These are phyloP conservation scores for Sogatella furcifera DNA, from an alignment of 1,140 invertebrate genomes.

Conservation along the genomic window DNA sequence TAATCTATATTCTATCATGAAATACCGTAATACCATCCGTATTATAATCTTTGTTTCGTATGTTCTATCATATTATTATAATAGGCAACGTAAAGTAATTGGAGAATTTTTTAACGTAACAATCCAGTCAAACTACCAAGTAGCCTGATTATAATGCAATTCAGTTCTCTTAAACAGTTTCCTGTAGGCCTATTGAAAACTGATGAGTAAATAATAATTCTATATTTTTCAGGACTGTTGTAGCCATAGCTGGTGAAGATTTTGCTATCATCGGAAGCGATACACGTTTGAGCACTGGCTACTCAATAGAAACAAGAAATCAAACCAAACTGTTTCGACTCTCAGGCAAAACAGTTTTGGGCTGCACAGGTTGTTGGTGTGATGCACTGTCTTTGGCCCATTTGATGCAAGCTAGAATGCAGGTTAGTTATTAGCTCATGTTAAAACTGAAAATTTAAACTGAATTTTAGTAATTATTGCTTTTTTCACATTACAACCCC, in stretches of 20 bases:
- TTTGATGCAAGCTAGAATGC: constrained; percentile 73
- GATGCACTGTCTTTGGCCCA: constrained; percentile 90
- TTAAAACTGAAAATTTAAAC: neutral
- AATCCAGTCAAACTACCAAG: too few relatives aligned
- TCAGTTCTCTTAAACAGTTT: too few relatives aligned
- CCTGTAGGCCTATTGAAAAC: too few relatives aligned
- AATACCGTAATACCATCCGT: too few relatives aligned
- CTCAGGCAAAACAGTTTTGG: constrained; percentile 74
- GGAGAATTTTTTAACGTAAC: too few relatives aligned
- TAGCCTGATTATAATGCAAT: too few relatives aligned
- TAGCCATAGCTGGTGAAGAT: constrained; percentile 88
- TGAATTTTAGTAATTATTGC: too few relatives aligned
- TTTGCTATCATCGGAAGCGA: constrained; percentile 81
- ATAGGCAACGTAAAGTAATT: too few relatives aligned
- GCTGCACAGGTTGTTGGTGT: constrained; percentile 91
- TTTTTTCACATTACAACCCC: neutral
- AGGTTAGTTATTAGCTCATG: constrained; percentile 36
- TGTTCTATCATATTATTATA: too few relatives aligned
- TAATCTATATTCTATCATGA: too few relatives aligned
- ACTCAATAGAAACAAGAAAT: constrained; percentile 77
- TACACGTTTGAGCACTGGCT: constrained; percentile 85
- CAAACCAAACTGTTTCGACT: constrained; percentile 76
- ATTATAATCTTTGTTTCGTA: too few relatives aligned
- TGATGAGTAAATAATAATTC: too few relatives aligned
- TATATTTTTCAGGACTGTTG: constrained; percentile 60